Evolutionary conservation across 2,797 vertebrate species (phyloP).

Genomic region (Florisuga fusca): DNA sequence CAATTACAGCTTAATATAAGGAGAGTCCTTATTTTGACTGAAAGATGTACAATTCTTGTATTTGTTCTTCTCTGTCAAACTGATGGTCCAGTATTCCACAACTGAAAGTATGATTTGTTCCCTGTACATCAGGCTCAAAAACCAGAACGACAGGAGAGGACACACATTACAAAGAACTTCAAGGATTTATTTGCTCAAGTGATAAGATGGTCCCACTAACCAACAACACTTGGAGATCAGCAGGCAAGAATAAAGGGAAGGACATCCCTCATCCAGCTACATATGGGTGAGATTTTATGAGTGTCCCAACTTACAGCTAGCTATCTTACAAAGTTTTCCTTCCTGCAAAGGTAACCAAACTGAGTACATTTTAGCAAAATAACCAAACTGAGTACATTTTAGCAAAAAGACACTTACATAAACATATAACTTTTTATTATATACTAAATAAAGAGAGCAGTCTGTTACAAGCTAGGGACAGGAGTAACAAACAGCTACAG

Average conservation of each 20-base stretch:
- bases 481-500: not conserved
- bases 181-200: not conserved
- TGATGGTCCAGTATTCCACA: not conserved
- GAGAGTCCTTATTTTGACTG: not conserved
- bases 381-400: not conserved
- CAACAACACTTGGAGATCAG: not conserved
- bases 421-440: not conserved
- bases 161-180: not conserved
- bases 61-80: not conserved
- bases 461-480: not conserved
- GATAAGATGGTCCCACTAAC: not conserved
- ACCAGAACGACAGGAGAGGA: not conserved
- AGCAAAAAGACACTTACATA: not conserved
- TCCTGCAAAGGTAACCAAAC: not conserved
- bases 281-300: accelerated
- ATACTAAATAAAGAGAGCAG: not conserved
- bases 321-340: not conserved
- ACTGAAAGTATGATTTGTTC: not conserved
- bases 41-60: not conserved
- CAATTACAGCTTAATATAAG: not conserved
- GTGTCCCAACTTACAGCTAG: not conserved
- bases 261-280: not conserved
- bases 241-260: not conserved
- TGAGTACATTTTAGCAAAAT: not conserved
- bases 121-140: not conserved